Evolutionary conservation across 1,140 invertebrate genomes (phyloP).

Genomic region (Caenorhabditis latens): DNA sequence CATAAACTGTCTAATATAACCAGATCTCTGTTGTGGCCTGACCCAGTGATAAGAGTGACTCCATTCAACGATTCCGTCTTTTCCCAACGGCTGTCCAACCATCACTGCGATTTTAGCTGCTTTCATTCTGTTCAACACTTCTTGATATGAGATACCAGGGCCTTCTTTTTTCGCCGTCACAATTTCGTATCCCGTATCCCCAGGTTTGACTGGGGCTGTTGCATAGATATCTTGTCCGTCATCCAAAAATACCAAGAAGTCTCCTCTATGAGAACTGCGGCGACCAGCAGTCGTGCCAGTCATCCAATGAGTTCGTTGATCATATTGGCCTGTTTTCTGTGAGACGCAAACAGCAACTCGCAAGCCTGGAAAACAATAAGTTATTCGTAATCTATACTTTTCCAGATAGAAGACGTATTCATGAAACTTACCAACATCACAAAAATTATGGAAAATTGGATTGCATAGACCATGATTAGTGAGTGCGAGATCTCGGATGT

Average conservation of each 20-base stretch:
- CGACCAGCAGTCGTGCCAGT: constrained; percentile 27
- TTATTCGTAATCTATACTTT: neutral
- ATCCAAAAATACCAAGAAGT: constrained; percentile 46
- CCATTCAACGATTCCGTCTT: neutral
- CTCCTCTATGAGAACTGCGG: neutral
- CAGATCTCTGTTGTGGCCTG: neutral
- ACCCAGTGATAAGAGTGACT: neutral
- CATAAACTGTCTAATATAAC: neutral
- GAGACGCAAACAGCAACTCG: neutral
- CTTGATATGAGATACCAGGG: neutral
- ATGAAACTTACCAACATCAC: constrained; percentile 25
- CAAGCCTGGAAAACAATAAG: neutral
- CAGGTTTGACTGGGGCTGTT: neutral
- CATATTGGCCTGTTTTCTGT: neutral
- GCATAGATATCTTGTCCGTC: constrained; percentile 10
- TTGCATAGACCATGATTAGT: neutral
- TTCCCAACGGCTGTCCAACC: constrained; percentile 26
- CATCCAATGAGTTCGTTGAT: neutral
- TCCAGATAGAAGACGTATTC: neutral
- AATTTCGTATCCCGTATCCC: neutral
- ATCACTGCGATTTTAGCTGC: constrained; percentile 7
- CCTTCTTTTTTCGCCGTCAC: neutral
- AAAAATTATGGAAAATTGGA: neutral
- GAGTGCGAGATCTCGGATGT: constrained; percentile 4
- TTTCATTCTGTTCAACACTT: constrained; percentile 7